Evolutionary conservation across 2,797 vertebrate species (phyloP), one percentile per base, ranked within the genome.

Genomic region (Moxostoma hubbsi): DNA sequence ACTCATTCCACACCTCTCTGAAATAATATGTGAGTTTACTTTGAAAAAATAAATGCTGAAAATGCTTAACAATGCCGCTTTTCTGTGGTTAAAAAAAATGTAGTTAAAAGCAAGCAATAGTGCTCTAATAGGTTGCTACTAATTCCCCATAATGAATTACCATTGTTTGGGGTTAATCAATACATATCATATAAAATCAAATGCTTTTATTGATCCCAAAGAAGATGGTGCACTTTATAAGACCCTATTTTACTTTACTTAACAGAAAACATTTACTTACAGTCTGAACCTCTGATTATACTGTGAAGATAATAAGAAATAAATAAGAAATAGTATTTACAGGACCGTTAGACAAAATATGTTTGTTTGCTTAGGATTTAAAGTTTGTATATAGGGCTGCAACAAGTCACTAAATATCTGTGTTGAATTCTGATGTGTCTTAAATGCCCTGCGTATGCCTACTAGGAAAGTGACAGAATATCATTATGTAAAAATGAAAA

Each of bases 21-120:
- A 45, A 50, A 67, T 11, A 4, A 59, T 18, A 76, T 16, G 13
- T 43, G 67, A 69, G 51, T 36, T 68, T 68, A 7, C 24, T 63
- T 74, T 45, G n/a, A 55, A 47, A 64, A 65, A 43, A 49, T 43
- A 66, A 57, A n/a, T 9, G 24, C 43, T 66, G 54, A 76, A 13
- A 67, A 67, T 50, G 18, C 6, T 24, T 49, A 58, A 54, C 16
- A 49, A 58, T 43, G 6, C 2, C 6, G 43, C 24, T 63, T 45
- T 63, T 45, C 12, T 53, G 16, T 10, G 10, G 13, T 9, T 53
- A 47, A 16, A 24, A 16, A 63, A 43, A 11, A 4, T 4, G 5
- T 36, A 43, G 4, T 5, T 50, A 2, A 51, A 18, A 46, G 54
- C 53, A 11, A 58, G 2, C 15, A 10, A 11, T 49, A n/a, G 16